Base-by-base conservation (phyloP, 2,797 vertebrate species). In the Melanotaenia nigrans region DNA sequence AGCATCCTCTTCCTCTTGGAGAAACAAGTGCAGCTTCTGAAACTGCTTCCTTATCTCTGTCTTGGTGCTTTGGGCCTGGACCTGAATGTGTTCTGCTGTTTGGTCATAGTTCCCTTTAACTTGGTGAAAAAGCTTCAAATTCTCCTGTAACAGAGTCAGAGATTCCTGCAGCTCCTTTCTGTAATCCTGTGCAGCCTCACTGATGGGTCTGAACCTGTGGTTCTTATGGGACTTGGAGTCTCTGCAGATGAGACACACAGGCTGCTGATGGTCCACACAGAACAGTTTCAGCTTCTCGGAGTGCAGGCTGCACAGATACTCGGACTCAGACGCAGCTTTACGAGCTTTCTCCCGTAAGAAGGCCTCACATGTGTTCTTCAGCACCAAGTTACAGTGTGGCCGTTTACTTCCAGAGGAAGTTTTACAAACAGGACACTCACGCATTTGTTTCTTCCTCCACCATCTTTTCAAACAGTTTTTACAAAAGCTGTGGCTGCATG, bases 401-500 rank as follows among this genome's bases (percentile, higher is more conserved):
- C 22, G 20, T 10, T 55, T 55, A 1, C 36, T 40, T 53, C 35
- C 68, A 10, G 59, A 55, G 20, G 38, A 20, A 1, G 25, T 16
- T 25, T 71, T 71, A 12, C 68, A 71, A 3, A 71, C n/a, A 2
- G 68, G 68, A 61, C 68, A 71, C 35, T 71, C 13, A 3, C 24
- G 68, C 12, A 20, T 4, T 2, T 55, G 9, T 8, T 62, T 62
- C 59, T 33, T 53, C 20, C 1, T 42, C 68, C 68, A 71, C 59
- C 68, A 71, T 3, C 28, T 42, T 2, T 10, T n/a, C 47, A 70
- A 49, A 10, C 68, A 54, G 33, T 2, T 30, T 35, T 45, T 61
- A 32, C 79, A 77, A 63, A 77, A 77, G 71, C 71, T 82, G 75
- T 82, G 79, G 75, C 70, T 78, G 14, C 79, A 82, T 8, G 59